phyloP scores from a whole-genome alignment of 2,797 vertebrate species.

The Melanotaenia trifasciata region DNA sequence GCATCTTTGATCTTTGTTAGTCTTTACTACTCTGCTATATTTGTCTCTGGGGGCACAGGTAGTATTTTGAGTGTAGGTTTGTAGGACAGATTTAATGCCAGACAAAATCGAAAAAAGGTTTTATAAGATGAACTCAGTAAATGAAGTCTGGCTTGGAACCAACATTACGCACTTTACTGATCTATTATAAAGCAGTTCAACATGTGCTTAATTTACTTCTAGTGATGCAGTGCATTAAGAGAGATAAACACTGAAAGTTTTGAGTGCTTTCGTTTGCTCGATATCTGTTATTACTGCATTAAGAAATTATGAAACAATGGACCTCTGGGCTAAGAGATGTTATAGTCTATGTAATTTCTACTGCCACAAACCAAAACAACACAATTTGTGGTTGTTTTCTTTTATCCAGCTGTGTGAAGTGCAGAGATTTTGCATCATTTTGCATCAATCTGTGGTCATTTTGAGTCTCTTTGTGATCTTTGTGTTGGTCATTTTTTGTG shows the following conservation, averaged over 20 bases:
- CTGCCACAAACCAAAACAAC: not conserved
- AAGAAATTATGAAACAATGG: slow-evolving; percentile 2
- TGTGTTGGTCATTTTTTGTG: not conserved
- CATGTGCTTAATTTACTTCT: slow-evolving; percentile 32
- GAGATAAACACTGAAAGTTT: slow-evolving; percentile 18
- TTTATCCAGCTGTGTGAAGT: not conserved
- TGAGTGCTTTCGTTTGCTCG: slow-evolving; percentile 11
- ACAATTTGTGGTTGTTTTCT: not conserved
- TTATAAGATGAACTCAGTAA: slow-evolving; percentile 41
- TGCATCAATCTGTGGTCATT: not conserved
- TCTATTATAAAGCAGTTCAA: slow-evolving; percentile 52
- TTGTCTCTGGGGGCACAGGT: slow-evolving; percentile 20
- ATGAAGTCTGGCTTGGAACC: slow-evolving; percentile 48
- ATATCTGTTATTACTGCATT: slow-evolving; percentile 4
- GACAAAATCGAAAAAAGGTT: slow-evolving; percentile 51
- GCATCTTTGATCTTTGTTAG: slow-evolving; percentile 46
- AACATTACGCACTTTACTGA: slow-evolving; percentile 49
- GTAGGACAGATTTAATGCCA: slow-evolving; percentile 21
- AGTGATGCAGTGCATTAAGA: slow-evolving; percentile 31
- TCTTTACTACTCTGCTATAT: slow-evolving; percentile 37
- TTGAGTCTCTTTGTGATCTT: not conserved
- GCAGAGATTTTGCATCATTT: not conserved
- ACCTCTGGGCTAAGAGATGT: not conserved
- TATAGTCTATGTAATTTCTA: not conserved
- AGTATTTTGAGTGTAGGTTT: slow-evolving; percentile 43